Evolutionary conservation across 1,140 invertebrate genomes (phyloP).

Genomic region (Drosophila nannoptera): DNA sequence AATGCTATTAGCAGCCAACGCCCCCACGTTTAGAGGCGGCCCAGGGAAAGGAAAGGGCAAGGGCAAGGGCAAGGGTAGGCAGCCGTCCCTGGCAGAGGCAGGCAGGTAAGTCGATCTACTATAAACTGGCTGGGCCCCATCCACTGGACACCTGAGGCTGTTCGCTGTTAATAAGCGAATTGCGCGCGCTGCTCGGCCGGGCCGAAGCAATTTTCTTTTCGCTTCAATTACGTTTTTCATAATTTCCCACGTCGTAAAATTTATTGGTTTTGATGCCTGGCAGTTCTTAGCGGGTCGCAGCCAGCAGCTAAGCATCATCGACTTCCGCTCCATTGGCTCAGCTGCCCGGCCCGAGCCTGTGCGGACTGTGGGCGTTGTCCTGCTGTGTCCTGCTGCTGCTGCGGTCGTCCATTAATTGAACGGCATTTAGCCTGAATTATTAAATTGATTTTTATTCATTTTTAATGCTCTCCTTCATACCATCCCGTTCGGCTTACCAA

Average conservation of each 20-base stretch:
- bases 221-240: conserved; percentile 75
- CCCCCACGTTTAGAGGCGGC: conserved; percentile 26
- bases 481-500: not conserved
- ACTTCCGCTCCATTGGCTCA: conserved; percentile 69
- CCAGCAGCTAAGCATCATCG: conserved; percentile 14
- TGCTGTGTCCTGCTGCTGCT: conserved; percentile 31
- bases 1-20: conserved; percentile 64
- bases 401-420: conserved; percentile 64
- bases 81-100: too few relatives aligned
- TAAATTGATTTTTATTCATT: conserved; percentile 75
- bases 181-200: conserved; percentile 1
- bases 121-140: too few relatives aligned
- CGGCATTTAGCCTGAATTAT: conserved; percentile 72
- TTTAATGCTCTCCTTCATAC: conserved; percentile 43
- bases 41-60: not conserved
- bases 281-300: conserved; percentile 28
- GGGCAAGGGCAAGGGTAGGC: too few relatives aligned
- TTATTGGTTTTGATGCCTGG: conserved; percentile 63
- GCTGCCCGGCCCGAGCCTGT: conserved; percentile 18
- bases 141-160: too few relatives aligned
- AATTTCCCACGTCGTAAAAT: conserved; percentile 72
- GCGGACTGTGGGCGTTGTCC: conserved; percentile 14
- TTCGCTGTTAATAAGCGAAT: conserved; percentile 29
- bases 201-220: conserved; percentile 2
- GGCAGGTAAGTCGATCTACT: conserved; percentile 18